Conservation (phyloP, 2,888 invertebrate genomes). For the Cephus spinipes region DNA sequence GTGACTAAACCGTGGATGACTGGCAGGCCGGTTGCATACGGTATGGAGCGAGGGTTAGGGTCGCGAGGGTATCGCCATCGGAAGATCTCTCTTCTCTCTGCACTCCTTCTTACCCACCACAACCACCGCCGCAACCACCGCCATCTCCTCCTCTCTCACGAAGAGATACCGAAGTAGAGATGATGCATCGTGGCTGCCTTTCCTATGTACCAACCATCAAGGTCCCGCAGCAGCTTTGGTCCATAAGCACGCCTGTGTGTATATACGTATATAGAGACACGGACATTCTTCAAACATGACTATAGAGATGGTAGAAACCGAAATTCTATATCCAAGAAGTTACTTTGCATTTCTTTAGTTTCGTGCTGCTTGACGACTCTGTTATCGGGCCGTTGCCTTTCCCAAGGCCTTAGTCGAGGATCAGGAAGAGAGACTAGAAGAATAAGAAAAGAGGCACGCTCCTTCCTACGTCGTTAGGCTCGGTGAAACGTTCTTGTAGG, state of each 20-base stretch:
- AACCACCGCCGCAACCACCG: background rate
- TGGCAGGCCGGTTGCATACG: constrained; percentile 57
- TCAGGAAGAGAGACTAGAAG: constrained; percentile 26
- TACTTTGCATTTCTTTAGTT: constrained; percentile 7
- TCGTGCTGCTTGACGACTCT: constrained; percentile 3
- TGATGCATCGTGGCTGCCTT: constrained; percentile 47
- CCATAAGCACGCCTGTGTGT: background rate
- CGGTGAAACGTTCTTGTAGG: background rate
- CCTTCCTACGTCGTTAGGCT: background rate
- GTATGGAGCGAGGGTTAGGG: constrained; percentile 55
- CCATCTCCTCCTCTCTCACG: constrained; percentile 25
- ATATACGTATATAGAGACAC: background rate
- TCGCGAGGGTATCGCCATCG: constrained; percentile 57
- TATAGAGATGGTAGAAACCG: background rate
- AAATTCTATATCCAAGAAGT: constrained; percentile 4
- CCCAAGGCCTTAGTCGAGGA: background rate
- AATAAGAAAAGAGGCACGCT: constrained; percentile 12
- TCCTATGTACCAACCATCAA: background rate
- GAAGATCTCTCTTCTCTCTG: constrained; percentile 47
- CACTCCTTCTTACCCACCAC: constrained; percentile 24
- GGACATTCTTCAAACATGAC: background rate
- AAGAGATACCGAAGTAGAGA: constrained; percentile 31
- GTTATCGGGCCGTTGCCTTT: constrained; percentile 3
- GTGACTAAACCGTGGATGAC: constrained; percentile 64
- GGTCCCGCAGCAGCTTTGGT: background rate